These are phyloP conservation scores for Catostylus mosaicus DNA, from an alignment of 30 jellyfish, hydroid and myxozoan genomes.

Conservation along the genomic window DNA sequence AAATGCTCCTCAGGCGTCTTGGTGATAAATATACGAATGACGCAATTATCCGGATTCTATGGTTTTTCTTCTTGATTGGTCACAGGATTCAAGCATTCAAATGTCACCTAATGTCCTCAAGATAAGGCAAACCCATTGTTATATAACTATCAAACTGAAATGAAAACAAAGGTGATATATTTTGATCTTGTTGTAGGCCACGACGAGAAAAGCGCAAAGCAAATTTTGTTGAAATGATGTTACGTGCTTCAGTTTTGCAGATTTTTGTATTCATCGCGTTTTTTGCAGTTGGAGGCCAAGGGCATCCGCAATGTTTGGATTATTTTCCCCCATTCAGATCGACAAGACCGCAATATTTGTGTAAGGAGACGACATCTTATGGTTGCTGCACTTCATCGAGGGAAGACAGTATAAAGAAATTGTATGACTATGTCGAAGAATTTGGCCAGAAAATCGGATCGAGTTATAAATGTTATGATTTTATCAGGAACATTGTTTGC, in stretches of 20 bases:
- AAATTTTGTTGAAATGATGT: background rate
- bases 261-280: background rate
- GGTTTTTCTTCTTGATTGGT: too few relatives aligned
- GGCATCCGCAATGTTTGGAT: conserved; percentile 97
- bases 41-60: too few relatives aligned
- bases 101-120: too few relatives aligned
- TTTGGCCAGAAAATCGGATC: background rate
- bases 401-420: conserved; percentile 35
- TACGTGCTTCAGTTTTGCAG: background rate
- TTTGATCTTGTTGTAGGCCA: too few relatives aligned
- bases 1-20: too few relatives aligned
- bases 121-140: too few relatives aligned
- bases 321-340: conserved; percentile 85
- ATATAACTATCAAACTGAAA: too few relatives aligned
- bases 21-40: too few relatives aligned
- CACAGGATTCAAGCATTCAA: too few relatives aligned
- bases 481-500: conserved; percentile 65
- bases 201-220: too few relatives aligned
- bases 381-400: conserved; percentile 81
- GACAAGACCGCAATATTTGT: conserved; percentile 50
- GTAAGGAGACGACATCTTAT: conserved; percentile 67
- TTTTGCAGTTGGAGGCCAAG: background rate
- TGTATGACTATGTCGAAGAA: conserved; percentile 18
- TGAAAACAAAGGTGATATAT: too few relatives aligned
- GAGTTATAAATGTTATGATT: conserved; percentile 25